Evolutionary conservation across 1,140 invertebrate genomes (phyloP).

Genomic region (Drosophila sproati): DNA sequence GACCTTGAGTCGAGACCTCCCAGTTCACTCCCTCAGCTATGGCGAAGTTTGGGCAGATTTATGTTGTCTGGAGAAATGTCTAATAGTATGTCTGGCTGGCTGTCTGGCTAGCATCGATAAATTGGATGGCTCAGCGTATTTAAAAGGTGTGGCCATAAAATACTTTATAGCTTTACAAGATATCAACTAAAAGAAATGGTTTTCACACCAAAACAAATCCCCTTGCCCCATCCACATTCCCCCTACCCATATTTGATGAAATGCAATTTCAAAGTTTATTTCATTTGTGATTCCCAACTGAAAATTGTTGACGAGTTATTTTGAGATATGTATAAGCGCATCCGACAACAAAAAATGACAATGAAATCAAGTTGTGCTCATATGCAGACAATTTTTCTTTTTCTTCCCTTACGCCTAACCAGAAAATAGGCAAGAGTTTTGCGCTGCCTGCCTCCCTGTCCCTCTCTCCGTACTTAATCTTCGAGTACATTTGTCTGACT

Average conservation of each 20-base stretch:
- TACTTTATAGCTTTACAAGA: slow-evolving; percentile 59
- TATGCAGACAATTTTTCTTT: slow-evolving; percentile 18
- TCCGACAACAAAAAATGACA: slow-evolving; percentile 14
- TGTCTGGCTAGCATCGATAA: slow-evolving; percentile 61
- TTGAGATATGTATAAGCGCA: slow-evolving; percentile 31
- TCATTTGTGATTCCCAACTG: slow-evolving; percentile 32
- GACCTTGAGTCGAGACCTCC: slow-evolving; percentile 60
- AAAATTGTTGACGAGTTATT: slow-evolving; percentile 63
- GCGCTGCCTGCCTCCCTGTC: not conserved
- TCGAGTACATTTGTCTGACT: slow-evolving; percentile 60
- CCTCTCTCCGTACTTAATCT: not conserved
- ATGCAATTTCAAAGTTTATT: slow-evolving; percentile 74
- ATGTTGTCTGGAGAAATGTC: slow-evolving; percentile 61
- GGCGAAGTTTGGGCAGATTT: slow-evolving; percentile 51
- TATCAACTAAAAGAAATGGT: slow-evolving; percentile 38
- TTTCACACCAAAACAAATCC: not conserved
- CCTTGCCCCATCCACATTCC: not conserved
- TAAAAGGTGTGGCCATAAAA: slow-evolving; percentile 68
- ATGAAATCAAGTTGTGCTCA: slow-evolving; percentile 58
- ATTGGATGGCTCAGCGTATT: slow-evolving; percentile 45
- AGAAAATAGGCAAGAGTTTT: slow-evolving; percentile 65
- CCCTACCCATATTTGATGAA: slow-evolving; percentile 12
- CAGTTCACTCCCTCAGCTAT: slow-evolving; percentile 10
- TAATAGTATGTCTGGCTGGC: slow-evolving; percentile 23
- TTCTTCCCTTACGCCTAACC: slow-evolving; percentile 5